Evolutionary conservation across 2,113 vertebrate species (phyloP), one percentile per base, ranked within the genome.

Genomic region (Glareola pratincola): DNA sequence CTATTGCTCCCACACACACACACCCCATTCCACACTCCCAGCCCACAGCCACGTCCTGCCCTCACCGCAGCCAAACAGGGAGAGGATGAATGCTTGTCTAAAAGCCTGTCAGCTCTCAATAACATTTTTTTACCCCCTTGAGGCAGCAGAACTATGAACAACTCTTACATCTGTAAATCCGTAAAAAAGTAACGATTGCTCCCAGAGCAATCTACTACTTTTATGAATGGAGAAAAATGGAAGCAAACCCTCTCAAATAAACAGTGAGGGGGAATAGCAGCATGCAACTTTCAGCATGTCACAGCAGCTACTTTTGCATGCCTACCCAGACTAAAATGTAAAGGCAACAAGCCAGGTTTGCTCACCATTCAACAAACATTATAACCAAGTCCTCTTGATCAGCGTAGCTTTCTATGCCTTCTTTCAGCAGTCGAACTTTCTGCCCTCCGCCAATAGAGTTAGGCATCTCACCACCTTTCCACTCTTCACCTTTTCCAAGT

Each of bases 361-460:
- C 98, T 87, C 98, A 99, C 99, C 99, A 99, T 93, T 99, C 99
- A 95, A 99, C 99, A 79, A 98, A 98, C 53, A 99, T 97, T 34
- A 99, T 90, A 73, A 99, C 86, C 63, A 99, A 97, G 93, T 99
- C 99, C n/a, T 99, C 98, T 74, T 98, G 98, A 84, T 97, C 97
- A 83, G 98, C 98, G 39, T 99, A 95, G 22, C 79, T 96, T 85
- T 97, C 96, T 98, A 99, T 98, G 93, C 97, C 98, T 96, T 99
- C 98, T 92, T 99, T 99, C 98, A 99, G 97, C 90, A 99, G 97
- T 74, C 99, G 98, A 83, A 99, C 99, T 96, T 99, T 99, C 93
- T 99, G 99, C 37, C 99, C 99, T 68, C 99, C 99, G 2, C 99
- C 99, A 64, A 99, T 99, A 21, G 99, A 98, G n/a, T 96, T 98